Conservation (phyloP, 2,113 vertebrate species). For the Bambusicola thoracicus region DNA sequence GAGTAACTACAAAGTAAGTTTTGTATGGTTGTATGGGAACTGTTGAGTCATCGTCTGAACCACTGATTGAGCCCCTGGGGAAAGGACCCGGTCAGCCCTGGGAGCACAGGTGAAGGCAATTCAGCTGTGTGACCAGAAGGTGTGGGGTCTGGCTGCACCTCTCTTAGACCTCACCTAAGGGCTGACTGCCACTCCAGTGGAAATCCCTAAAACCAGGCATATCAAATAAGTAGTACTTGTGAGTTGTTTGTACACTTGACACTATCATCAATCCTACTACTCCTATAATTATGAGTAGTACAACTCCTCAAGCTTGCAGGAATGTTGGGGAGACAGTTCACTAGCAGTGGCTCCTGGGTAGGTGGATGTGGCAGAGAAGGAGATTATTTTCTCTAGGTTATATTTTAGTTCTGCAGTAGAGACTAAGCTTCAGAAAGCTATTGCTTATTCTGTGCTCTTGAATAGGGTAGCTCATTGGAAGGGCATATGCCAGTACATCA, state of each 20-base stretch:
- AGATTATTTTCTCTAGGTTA: neutral
- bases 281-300: neutral
- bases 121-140: too few relatives aligned
- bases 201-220: neutral
- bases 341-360: neutral
- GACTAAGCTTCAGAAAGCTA: neutral
- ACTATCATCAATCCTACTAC: neutral
- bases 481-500: neutral
- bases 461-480: neutral
- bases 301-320: neutral
- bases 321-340: neutral
- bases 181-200: too few relatives aligned
- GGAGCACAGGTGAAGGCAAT: too few relatives aligned
- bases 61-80: too few relatives aligned
- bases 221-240: neutral
- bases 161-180: too few relatives aligned
- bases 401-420: neutral
- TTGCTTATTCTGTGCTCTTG: neutral
- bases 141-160: too few relatives aligned
- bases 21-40: neutral
- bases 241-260: neutral
- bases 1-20: neutral
- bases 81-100: too few relatives aligned
- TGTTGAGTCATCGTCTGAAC: too few relatives aligned
- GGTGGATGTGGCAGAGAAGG: neutral